Percentiles rank a stretch among this genome's conserved stretches.
Conservation (phyloP, 2,113 vertebrate species). For the Eudyptes chrysolophus region DNA sequence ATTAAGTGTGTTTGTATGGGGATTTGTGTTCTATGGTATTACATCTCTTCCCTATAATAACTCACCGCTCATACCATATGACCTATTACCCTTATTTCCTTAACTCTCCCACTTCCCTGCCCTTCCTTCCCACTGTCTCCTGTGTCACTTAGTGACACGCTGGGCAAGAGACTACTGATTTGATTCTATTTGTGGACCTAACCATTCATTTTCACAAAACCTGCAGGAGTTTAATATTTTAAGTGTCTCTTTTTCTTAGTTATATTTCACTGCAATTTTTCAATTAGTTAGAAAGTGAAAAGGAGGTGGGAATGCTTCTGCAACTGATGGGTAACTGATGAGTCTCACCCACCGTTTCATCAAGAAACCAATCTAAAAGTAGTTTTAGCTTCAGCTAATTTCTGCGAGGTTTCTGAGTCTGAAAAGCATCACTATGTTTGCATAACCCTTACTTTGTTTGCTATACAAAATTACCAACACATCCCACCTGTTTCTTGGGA, state of each 20-base stretch:
- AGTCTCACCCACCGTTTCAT: neutral
- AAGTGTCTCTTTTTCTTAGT: neutral
- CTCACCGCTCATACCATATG: fast-evolving
- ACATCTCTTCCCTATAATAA: neutral
- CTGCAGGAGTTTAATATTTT: neutral
- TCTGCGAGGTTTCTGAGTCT: neutral
- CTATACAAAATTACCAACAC: neutral
- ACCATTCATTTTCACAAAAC: neutral
- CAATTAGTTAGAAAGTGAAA: neutral
- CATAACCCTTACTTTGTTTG: neutral
- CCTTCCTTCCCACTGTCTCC: neutral
- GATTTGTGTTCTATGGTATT: neutral
- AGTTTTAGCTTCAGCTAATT: neutral
- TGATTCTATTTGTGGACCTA: neutral
- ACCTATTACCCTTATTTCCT: neutral
- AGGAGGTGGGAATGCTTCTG: neutral
- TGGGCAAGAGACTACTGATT: neutral
- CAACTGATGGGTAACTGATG: neutral
- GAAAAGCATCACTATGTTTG: neutral
- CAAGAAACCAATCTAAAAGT: neutral
- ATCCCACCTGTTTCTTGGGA: neutral
- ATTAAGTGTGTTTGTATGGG: neutral
- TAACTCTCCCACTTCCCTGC: neutral
- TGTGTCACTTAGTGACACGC: fast-evolving
- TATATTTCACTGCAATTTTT: neutral